Evolutionary conservation across 2,888 invertebrate genomes (phyloP).

Genomic region (Cataglyphis cursor): DNA sequence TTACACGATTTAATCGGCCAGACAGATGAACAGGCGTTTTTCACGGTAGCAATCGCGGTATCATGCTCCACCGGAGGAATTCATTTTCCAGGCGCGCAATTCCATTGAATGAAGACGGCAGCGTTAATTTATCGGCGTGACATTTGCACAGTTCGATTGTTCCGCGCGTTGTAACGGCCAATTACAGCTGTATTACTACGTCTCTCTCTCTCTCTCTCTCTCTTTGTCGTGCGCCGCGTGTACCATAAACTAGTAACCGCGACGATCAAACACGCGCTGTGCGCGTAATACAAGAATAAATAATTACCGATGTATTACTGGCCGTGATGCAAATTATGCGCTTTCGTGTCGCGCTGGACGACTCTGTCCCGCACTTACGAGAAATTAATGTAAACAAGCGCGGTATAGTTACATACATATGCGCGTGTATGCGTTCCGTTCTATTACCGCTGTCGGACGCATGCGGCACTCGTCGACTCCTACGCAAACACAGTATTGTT

Average conservation of each 20-base stretch:
- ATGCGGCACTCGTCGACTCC: constrained; percentile 48
- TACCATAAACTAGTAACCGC: constrained; percentile 55
- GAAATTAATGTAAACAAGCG: constrained; percentile 74
- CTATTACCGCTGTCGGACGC: constrained; percentile 47
- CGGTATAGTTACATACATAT: constrained; percentile 55
- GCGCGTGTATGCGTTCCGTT: constrained; percentile 15
- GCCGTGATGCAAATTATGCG: constrained; percentile 63
- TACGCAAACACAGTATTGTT: constrained; percentile 51
- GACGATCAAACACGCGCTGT: constrained; percentile 53
- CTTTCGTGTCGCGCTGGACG: constrained; percentile 62
- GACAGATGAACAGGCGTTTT: constrained; percentile 1
- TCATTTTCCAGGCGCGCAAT: constrained; percentile 48
- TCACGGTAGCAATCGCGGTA: constrained; percentile 12
- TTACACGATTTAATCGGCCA: constrained; percentile 22
- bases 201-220: constrained; percentile 47
- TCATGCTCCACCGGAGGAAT: constrained; percentile 19
- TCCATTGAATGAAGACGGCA: constrained; percentile 58
- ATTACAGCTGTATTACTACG: constrained; percentile 63
- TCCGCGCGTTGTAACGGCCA: constrained; percentile 69
- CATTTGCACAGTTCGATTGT: constrained; percentile 73
- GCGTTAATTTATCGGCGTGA: constrained; percentile 66
- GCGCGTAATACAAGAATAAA: constrained; percentile 69
- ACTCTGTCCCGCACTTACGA: constrained; percentile 28
- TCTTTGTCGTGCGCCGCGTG: constrained; percentile 26
- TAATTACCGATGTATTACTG: constrained; percentile 68